Evolutionary conservation across 2,888 invertebrate species (phyloP).

Genomic region (Dioctria rufipes): DNA sequence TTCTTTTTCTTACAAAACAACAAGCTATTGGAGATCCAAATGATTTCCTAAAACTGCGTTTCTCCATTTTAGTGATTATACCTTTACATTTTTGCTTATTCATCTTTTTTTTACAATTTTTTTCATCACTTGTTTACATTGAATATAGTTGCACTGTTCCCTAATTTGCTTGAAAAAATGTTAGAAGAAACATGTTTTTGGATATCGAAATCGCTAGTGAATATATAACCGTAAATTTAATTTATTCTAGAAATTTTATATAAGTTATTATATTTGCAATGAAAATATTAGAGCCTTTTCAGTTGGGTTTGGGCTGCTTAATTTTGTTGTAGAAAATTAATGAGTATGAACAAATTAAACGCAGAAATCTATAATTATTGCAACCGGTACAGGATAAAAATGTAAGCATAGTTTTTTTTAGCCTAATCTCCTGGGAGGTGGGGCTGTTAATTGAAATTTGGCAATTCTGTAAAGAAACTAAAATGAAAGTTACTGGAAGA

Average conservation of each 20-base stretch:
- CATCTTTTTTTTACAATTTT: conserved; percentile 27
- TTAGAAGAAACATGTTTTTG: conserved; percentile 11
- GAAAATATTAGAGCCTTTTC: not conserved
- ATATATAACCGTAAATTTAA: conserved; percentile 22
- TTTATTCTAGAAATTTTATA: conserved; percentile 46
- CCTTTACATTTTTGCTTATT: conserved; percentile 24
- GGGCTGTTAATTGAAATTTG: no score
- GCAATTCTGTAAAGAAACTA: no score
- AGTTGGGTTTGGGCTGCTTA: not conserved
- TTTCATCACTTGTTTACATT: conserved; percentile 1
- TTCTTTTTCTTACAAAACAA: conserved; percentile 13
- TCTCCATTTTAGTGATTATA: conserved; percentile 16
- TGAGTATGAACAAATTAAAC: no score
- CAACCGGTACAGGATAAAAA: no score
- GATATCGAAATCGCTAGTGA: conserved; percentile 2
- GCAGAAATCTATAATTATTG: no score
- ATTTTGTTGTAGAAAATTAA: not conserved
- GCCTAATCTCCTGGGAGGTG: no score
- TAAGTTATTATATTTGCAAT: conserved; percentile 25
- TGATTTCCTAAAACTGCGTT: conserved; percentile 43
- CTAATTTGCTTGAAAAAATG: conserved; percentile 9
- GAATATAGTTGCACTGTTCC: conserved; percentile 34
- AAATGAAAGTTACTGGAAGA: no score
- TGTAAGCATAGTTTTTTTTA: no score
- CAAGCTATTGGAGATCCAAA: not conserved